Conservation (phyloP, 35 echinoderm and acorn worm species). For the Holothuria glaberrima region DNA sequence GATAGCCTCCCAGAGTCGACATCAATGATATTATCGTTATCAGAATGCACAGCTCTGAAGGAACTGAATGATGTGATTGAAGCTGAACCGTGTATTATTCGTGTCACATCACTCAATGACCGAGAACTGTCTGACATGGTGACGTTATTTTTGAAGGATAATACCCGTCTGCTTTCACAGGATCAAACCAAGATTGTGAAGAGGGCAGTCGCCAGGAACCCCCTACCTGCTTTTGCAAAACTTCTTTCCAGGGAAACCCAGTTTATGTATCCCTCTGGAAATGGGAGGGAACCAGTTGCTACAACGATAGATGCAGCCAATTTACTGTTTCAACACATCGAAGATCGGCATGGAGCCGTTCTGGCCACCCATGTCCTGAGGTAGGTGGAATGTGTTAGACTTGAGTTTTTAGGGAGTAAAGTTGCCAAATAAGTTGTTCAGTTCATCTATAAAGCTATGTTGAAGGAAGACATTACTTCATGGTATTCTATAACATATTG, state of each 20-base stretch:
- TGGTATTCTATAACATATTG: no score
- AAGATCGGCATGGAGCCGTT: constrained; percentile 84
- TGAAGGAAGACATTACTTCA: no score
- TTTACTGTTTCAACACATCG: constrained; percentile 81
- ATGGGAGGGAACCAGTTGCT: constrained; percentile 85
- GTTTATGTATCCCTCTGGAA: constrained; percentile 93
- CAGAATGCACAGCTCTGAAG: constrained; percentile 75
- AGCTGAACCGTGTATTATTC: constrained; percentile 75
- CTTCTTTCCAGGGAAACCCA: constrained; percentile 88
- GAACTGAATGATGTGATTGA: constrained; percentile 79
- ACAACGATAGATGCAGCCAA: constrained; percentile 82
- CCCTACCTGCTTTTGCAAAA: constrained; percentile 87
- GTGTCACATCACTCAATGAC: constrained; percentile 89
- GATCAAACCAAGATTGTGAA: constrained; percentile 96
- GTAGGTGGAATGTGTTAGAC: constrained; percentile 20
- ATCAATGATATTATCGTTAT: constrained; percentile 80
- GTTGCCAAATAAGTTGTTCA: neutral
- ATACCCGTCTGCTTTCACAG: constrained; percentile 72
- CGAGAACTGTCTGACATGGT: constrained; percentile 88
- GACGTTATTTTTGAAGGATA: constrained; percentile 76
- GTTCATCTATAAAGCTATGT: no score
- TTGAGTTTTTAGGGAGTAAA: neutral
- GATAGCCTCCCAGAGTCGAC: constrained; percentile 67
- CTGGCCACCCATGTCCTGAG: constrained; percentile 75
- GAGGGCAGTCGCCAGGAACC: constrained; percentile 84